These are phyloP conservation scores for Synanceia verrucosa DNA, from an alignment of 2,797 vertebrate species.

Conservation along the genomic window DNA sequence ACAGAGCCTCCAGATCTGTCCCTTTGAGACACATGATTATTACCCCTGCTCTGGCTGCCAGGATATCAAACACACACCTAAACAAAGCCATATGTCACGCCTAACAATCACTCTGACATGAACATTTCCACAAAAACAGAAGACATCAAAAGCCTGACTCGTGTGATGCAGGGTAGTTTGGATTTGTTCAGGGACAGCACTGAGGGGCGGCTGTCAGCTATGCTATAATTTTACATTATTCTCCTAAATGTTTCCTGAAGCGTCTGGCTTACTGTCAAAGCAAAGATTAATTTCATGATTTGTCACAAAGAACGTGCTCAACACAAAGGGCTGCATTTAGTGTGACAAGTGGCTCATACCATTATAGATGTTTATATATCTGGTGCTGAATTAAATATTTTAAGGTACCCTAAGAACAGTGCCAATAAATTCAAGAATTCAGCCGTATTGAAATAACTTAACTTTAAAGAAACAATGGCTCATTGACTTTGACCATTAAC, in stretches of 20 bases:
- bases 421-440: too few relatives aligned
- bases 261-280: slow-evolving; percentile 24
- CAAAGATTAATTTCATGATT: slow-evolving; percentile 18
- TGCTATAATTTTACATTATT: slow-evolving; percentile 56
- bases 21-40: slow-evolving; percentile 40
- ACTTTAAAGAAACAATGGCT: slow-evolving; percentile 5
- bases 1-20: slow-evolving; percentile 31
- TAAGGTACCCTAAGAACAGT: neutral
- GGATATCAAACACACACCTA: slow-evolving; percentile 66
- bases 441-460: neutral
- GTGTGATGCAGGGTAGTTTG: slow-evolving; percentile 47
- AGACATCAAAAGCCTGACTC: slow-evolving; percentile 56
- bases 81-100: slow-evolving; percentile 72
- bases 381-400: neutral
- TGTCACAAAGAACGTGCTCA: slow-evolving; percentile 11
- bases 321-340: neutral
- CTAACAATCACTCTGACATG: slow-evolving; percentile 31
- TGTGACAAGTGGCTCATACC: neutral
- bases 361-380: neutral
- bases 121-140: slow-evolving; percentile 33
- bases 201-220: slow-evolving; percentile 51
- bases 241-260: slow-evolving; percentile 29
- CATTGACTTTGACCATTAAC: slow-evolving; percentile 32
- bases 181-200: slow-evolving; percentile 56
- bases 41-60: slow-evolving; percentile 58